These are phyloP conservation scores for Thomomys bottae DNA, from an alignment of 2,113 vertebrate genomes.

Conservation along the genomic window DNA sequence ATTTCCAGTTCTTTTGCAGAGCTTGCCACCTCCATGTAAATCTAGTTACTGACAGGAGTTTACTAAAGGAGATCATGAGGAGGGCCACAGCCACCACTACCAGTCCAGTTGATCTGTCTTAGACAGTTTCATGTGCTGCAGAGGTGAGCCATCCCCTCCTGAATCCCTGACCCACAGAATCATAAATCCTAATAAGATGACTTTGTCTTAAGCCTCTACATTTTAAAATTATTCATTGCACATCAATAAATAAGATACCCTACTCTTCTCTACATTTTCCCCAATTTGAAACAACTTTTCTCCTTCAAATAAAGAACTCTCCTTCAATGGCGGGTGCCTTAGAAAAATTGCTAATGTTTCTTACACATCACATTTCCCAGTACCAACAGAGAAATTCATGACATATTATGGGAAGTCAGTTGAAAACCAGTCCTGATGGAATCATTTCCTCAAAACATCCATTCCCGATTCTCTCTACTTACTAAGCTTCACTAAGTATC, in stretches of 20 bases:
- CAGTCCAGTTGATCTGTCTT: background rate
- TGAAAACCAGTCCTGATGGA: background rate
- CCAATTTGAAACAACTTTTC: background rate
- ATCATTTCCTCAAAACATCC: constrained; percentile 11
- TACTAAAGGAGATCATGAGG: background rate
- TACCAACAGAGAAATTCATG: background rate
- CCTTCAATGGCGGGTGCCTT: background rate
- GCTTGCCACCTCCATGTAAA: background rate
- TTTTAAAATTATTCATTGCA: background rate
- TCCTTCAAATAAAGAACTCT: constrained; percentile 18
- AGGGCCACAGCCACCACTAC: background rate
- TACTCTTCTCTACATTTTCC: background rate
- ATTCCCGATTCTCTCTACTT: background rate
- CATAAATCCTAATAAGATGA: background rate
- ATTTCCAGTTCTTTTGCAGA: background rate
- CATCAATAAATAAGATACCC: background rate
- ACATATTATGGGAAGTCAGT: background rate
- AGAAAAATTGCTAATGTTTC: background rate
- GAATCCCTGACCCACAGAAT: background rate
- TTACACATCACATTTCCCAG: constrained; percentile 12
- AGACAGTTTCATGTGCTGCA: background rate
- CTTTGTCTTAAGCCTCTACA: constrained; percentile 28
- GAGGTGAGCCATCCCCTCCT: background rate
- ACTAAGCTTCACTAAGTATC: background rate
- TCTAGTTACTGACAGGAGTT: background rate